These are phyloP conservation scores for Petromus typicus DNA, from an alignment of 2,113 vertebrate species.

Conservation along the genomic window DNA sequence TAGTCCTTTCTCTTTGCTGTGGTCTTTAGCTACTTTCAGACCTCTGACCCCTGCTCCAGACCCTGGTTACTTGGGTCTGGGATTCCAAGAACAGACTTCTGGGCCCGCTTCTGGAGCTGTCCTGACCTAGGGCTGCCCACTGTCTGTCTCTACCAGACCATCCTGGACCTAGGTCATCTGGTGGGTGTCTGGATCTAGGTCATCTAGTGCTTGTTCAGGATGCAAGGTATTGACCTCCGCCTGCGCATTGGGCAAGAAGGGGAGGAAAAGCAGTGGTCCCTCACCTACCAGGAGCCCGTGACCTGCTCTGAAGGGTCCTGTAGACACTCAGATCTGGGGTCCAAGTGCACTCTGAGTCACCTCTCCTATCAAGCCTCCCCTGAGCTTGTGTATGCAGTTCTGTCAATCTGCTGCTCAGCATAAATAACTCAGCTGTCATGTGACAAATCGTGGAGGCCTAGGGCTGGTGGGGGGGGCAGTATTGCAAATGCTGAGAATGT, in stretches of 20 bases:
- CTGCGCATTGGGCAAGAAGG: neutral
- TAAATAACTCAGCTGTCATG: neutral
- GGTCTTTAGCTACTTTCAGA: conserved; percentile 4
- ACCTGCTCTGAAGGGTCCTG: neutral
- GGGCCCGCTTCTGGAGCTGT: neutral
- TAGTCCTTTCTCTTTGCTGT: neutral
- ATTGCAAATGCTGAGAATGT: neutral
- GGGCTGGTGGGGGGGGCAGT: too few relatives aligned
- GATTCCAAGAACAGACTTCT: neutral
- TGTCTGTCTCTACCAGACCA: neutral
- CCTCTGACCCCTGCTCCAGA: neutral
- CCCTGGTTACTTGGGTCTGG: neutral
- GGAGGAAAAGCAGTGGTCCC: neutral
- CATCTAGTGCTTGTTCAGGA: neutral
- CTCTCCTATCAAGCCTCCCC: neutral
- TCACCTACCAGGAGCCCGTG: neutral
- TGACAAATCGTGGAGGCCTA: neutral
- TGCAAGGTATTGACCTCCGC: neutral
- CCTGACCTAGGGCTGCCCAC: neutral
- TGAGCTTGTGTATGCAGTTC: neutral
- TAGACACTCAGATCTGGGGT: neutral
- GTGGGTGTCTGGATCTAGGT: neutral
- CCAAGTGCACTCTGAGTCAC: rapidly evolving
- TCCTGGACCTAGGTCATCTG: neutral
- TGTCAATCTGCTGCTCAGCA: neutral